Conservation (phyloP, 2,113 vertebrate genomes). For the Strix uralensis region DNA sequence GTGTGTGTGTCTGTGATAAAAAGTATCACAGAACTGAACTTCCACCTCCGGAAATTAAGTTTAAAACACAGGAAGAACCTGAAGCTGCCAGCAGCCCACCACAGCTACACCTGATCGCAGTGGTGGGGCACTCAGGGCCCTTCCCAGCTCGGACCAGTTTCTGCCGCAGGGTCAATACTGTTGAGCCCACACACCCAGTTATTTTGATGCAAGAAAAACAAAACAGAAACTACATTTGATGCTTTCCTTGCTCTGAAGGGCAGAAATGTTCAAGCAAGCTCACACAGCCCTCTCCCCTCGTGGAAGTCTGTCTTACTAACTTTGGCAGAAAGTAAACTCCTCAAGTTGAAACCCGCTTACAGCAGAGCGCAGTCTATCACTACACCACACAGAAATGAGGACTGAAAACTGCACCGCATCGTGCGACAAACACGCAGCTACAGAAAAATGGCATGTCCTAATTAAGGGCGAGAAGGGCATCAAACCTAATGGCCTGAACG, state of each 20-base stretch:
- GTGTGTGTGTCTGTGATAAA: background rate
- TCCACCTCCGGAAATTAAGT: background rate
- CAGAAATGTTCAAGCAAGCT: background rate
- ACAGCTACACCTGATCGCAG: too few relatives aligned
- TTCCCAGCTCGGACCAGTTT: background rate
- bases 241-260: background rate
- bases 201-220: background rate
- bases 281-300: too few relatives aligned
- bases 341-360: rapidly evolving
- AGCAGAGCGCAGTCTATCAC: background rate
- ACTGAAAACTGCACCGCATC: background rate
- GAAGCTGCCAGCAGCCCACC: background rate
- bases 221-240: background rate
- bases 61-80: background rate
- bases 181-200: background rate
- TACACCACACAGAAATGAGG: background rate
- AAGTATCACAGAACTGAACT: background rate
- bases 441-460: too few relatives aligned
- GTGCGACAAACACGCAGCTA: background rate
- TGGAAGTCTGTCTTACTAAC: background rate
- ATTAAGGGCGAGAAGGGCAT: rapidly evolving
- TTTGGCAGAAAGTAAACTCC: background rate
- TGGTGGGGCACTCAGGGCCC: background rate
- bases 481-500: background rate
- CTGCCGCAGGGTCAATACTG: background rate